These are phyloP conservation scores for Sisyra nigra DNA, from an alignment of 2,888 invertebrate genomes.

Conservation along the genomic window DNA sequence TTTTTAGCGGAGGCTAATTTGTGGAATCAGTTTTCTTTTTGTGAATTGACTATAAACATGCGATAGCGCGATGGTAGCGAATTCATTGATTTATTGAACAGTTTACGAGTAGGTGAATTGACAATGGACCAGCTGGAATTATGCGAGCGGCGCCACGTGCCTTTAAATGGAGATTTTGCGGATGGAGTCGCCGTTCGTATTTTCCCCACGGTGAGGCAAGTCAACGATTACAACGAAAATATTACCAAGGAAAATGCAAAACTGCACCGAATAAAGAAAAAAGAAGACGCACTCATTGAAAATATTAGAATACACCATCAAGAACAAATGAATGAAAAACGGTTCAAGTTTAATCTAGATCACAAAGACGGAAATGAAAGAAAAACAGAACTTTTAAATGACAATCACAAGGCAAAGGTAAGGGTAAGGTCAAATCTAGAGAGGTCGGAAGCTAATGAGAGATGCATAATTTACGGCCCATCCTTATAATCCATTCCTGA, in stretches of 20 bases:
- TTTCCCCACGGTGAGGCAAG: slow-evolving; percentile 15
- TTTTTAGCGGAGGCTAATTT: slow-evolving; percentile 14
- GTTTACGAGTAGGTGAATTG: slow-evolving; percentile 11
- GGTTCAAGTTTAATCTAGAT: too few species aligned
- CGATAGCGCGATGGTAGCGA: slow-evolving; percentile 13
- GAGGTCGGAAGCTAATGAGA: too few species aligned
- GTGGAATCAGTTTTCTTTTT: slow-evolving; percentile 15
- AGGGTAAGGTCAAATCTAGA: too few species aligned
- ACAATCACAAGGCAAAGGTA: too few species aligned
- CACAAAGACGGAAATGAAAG: too few species aligned
- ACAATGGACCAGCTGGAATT: slow-evolving; percentile 11
- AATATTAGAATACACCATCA: too few species aligned
- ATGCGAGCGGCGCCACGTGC: slow-evolving; percentile 11
- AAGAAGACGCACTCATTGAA: too few species aligned
- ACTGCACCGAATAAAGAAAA: too few species aligned
- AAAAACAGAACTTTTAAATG: too few species aligned
- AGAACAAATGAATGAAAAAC: too few species aligned
- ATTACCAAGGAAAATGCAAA: slow-evolving; percentile 12
- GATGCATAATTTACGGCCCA: too few species aligned
- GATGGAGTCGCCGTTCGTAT: slow-evolving; percentile 15
- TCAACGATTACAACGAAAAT: slow-evolving; percentile 15
- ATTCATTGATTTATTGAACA: slow-evolving; percentile 11
- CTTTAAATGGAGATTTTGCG: slow-evolving; percentile 13
- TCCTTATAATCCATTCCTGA: too few species aligned
- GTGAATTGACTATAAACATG: slow-evolving; percentile 20